Conservation (phyloP, 2,888 invertebrate genomes). For the Brachylomia viminalis region DNA sequence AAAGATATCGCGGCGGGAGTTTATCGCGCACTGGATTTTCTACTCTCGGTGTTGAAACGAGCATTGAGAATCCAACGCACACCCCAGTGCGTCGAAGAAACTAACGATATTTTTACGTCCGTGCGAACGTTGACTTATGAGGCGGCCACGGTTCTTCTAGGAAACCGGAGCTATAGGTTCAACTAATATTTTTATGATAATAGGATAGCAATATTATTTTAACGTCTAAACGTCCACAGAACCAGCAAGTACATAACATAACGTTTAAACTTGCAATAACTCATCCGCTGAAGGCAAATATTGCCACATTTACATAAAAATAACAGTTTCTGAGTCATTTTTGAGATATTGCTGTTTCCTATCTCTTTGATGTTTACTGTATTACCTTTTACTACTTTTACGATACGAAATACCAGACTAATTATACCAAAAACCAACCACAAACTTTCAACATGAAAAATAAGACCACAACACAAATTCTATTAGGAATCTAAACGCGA, state of each 20-base stretch:
- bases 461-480: too few species aligned
- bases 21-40: too few species aligned
- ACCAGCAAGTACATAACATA: not conserved
- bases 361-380: not conserved
- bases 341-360: not conserved
- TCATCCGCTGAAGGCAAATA: not conserved
- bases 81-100: too few species aligned
- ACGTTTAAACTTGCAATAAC: not conserved
- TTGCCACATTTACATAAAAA: constrained; percentile 11
- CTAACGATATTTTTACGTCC: too few species aligned
- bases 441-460: not conserved
- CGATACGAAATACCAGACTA: not conserved
- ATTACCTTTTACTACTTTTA: not conserved
- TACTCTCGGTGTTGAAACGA: too few species aligned
- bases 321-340: not conserved
- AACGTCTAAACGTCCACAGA: too few species aligned
- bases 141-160: too few species aligned
- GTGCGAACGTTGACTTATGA: too few species aligned
- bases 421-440: not conserved
- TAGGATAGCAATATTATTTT: not conserved
- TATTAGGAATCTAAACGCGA: too few species aligned
- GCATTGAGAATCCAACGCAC: too few species aligned
- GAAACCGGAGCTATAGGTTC: too few species aligned
- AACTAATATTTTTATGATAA: not conserved
- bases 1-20: too few species aligned